phyloP scores from a whole-genome alignment of 1,140 invertebrate species.

The Maconellicoccus hirsutus region DNA sequence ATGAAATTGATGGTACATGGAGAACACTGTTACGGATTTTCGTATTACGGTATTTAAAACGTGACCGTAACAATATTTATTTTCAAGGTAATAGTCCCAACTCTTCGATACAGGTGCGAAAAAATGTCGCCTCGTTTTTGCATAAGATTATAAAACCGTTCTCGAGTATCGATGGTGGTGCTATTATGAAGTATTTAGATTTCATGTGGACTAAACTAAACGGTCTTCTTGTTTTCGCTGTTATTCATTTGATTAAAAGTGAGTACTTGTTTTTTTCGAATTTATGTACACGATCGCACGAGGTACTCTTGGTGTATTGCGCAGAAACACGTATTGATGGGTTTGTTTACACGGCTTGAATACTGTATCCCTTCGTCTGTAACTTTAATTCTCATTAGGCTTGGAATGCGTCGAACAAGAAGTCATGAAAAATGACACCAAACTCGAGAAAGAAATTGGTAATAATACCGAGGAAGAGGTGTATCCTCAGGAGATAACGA shows the following conservation, averaged over 20 bases:
- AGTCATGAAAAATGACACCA: neutral
- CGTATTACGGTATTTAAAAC: slow-evolving; percentile 11
- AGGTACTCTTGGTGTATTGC: too few species aligned
- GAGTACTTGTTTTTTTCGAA: neutral
- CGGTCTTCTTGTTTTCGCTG: neutral
- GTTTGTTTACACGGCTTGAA: too few species aligned
- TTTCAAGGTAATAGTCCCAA: neutral
- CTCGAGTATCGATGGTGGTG: too few species aligned
- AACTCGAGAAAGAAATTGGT: neutral
- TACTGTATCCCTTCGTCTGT: too few species aligned
- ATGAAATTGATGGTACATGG: neutral
- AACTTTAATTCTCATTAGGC: neutral
- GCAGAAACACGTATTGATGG: too few species aligned
- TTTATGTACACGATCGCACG: too few species aligned
- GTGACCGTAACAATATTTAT: slow-evolving; percentile 10
- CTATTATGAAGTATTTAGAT: neutral
- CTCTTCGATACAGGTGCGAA: neutral
- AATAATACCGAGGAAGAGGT: neutral
- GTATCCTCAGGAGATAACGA: neutral
- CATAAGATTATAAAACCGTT: too few species aligned
- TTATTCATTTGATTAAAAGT: slow-evolving; percentile 9
- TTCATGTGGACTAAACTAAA: neutral
- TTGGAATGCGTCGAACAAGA: neutral
- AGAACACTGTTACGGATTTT: neutral
- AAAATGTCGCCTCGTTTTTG: neutral